Base-by-base conservation (phyloP, 2,797 vertebrate genomes). In the Propithecus perrieri region DNA sequence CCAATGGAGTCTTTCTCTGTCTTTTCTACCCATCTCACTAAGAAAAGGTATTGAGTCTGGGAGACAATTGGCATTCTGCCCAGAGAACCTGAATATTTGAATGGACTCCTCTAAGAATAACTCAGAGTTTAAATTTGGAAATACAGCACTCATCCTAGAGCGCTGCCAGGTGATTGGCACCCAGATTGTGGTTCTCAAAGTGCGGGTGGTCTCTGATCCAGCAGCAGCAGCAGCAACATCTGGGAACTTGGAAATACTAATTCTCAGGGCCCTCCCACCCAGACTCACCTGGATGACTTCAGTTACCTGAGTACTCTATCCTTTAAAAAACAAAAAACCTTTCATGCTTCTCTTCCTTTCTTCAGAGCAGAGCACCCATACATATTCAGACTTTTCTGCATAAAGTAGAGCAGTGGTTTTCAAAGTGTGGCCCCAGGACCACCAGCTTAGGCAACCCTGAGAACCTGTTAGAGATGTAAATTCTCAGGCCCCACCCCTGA, bases 61-160 rank as follows among this genome's bases (percentile, higher is more conserved):
- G n/a, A 89, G 57, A 83, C 72, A 83, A 74, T 15, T 74, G 93
- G 85, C 69, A 35, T 79, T 95, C 63, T 48, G 74, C 79, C 85
- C 89, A 63, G 28, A 72, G 59, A 50, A 95, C 30, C 53, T 33
- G 22, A 38, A 22, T 72, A 63, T 91, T 76, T 83, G n/a, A 96
- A 76, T 30, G n/a, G n/a, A 61, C 53, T 84, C 59, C 83, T 85
- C 89, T 93, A 84, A 88, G 85, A 93, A 93, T 90, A 93, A 71
- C 75, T 92, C 48, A 26, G 1, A 57, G 43, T 74, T 86, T 91
- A 55, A 85, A 89, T 92, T 91, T 90, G 76, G 83, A 95, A 95
- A 88, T 63, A 91, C 38, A 78, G 61, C 50, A 20, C 78, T 94
- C 81, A 41, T 20, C 81, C 55, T 89, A 57, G 78, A 94, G 48